Percentiles rank a stretch among this genome's conserved stretches.
Conservation (phyloP, 1,140 invertebrate genomes). For the Anagrus nilaparvatae region DNA sequence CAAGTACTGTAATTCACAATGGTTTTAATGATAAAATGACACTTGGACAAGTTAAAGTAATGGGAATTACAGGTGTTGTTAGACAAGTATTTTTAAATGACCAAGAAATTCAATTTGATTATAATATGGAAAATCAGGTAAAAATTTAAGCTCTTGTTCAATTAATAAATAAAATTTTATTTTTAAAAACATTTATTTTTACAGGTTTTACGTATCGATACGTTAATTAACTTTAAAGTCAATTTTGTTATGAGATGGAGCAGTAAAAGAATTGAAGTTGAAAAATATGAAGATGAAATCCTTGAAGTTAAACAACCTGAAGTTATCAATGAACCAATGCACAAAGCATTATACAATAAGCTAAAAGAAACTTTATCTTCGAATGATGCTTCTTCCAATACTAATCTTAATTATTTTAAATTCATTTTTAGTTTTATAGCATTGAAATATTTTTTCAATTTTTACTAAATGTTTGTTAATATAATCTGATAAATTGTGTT, state of each 20-base stretch:
- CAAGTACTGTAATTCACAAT: constrained; percentile 24
- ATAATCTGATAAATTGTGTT: too few species aligned
- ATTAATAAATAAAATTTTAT: constrained; percentile 2
- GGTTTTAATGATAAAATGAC: constrained; percentile 24
- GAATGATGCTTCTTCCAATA: too few species aligned
- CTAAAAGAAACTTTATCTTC: too few species aligned
- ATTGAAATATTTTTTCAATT: too few species aligned
- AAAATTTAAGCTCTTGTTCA: constrained; percentile 13
- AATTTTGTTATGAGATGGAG: constrained; percentile 22
- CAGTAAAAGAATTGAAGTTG: constrained; percentile 5
- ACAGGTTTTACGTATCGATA: constrained; percentile 48
- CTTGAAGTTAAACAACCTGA: too few species aligned
- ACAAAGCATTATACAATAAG: too few species aligned
- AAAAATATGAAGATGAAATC: too few species aligned
- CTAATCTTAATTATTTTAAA: too few species aligned
- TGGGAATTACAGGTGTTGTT: constrained; percentile 27
- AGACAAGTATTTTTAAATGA: constrained; percentile 24
- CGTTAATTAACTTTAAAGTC: constrained; percentile 44
- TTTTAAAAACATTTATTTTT: constrained; percentile 17
- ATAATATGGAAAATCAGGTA: constrained; percentile 19
- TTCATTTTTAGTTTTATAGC: too few species aligned
- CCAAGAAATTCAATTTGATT: constrained; percentile 21
- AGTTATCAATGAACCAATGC: too few species aligned
- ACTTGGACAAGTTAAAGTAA: constrained; percentile 30
- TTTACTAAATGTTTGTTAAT: too few species aligned